Evolutionary conservation across 2,888 invertebrate species (phyloP).

Genomic region (Andricus quercusramuli): DNA sequence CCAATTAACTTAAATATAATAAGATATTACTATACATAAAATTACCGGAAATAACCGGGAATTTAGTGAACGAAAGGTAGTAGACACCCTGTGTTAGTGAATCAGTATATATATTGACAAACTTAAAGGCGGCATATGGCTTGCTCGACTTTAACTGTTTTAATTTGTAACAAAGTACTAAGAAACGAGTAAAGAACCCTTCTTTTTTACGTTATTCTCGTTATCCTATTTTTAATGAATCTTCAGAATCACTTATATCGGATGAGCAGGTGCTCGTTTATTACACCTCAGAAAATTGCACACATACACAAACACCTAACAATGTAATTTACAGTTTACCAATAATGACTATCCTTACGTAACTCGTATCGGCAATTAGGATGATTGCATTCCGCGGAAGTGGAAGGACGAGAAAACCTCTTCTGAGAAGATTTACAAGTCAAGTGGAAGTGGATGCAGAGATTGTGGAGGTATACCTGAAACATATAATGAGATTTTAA

Average conservation of each 20-base stretch:
- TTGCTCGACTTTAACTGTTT: not conserved
- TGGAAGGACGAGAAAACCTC: constrained; percentile 50
- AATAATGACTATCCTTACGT: constrained; percentile 71
- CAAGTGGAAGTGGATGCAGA: constrained; percentile 24
- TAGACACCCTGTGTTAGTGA: too few relatives aligned
- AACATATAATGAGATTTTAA: constrained; percentile 1
- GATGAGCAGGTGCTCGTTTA: not conserved
- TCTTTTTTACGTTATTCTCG: not conserved
- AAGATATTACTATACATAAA: too few relatives aligned
- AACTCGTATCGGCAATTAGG: constrained; percentile 67
- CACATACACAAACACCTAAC: constrained; percentile 41
- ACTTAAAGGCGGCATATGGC: not conserved
- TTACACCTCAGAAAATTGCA: not conserved
- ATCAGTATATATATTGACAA: too few relatives aligned
- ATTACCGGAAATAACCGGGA: too few relatives aligned
- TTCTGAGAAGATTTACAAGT: constrained; percentile 45
- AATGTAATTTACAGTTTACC: constrained; percentile 59
- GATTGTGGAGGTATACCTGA: not conserved
- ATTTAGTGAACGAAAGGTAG: too few relatives aligned
- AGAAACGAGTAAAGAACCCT: not conserved
- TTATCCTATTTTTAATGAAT: not conserved
- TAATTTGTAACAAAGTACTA: not conserved
- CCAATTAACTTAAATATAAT: too few relatives aligned
- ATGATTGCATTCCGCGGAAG: constrained; percentile 67
- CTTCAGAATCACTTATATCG: not conserved